Conservation (phyloP, 2,113 vertebrate species). For the Brachyhypopomus gauderio region DNA sequence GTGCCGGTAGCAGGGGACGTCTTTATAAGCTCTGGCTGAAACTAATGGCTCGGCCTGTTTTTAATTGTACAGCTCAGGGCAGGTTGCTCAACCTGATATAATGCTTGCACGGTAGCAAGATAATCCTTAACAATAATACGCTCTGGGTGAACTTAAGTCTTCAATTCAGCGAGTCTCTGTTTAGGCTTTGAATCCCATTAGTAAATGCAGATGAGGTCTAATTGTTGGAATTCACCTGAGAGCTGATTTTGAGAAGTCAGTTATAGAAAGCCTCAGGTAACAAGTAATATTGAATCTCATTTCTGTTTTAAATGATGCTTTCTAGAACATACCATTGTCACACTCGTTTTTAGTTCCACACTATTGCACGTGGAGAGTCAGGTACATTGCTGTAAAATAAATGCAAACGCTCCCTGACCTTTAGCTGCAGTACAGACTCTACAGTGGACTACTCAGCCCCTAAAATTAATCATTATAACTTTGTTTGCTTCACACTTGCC, state of each 20-base stretch:
- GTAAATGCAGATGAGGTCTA: conserved; percentile 31
- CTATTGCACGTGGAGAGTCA: too few relatives aligned
- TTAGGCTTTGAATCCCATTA: conserved; percentile 29
- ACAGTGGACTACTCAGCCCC: too few relatives aligned
- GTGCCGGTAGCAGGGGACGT: not conserved
- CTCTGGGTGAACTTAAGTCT: conserved; percentile 14
- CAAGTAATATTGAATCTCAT: not conserved
- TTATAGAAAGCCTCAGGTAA: not conserved
- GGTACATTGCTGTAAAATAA: too few relatives aligned
- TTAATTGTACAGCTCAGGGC: conserved; percentile 2
- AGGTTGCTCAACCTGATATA: not conserved
- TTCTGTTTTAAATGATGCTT: conserved; percentile 15
- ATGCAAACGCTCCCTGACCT: too few relatives aligned
- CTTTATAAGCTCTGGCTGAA: not conserved
- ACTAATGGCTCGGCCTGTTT: conserved; percentile 7
- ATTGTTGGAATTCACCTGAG: not conserved
- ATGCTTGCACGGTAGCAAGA: conserved; percentile 32
- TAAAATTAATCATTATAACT: too few relatives aligned
- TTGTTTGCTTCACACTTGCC: too few relatives aligned
- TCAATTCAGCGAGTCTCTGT: conserved; percentile 22
- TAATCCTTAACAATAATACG: conserved; percentile 29
- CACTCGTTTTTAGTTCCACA: not conserved
- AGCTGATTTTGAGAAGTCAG: not conserved
- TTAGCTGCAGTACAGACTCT: too few relatives aligned
- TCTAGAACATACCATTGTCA: not conserved